These are phyloP conservation scores for Ctenopoma kingsleyae DNA, from an alignment of 2,797 vertebrate species.

Conservation along the genomic window DNA sequence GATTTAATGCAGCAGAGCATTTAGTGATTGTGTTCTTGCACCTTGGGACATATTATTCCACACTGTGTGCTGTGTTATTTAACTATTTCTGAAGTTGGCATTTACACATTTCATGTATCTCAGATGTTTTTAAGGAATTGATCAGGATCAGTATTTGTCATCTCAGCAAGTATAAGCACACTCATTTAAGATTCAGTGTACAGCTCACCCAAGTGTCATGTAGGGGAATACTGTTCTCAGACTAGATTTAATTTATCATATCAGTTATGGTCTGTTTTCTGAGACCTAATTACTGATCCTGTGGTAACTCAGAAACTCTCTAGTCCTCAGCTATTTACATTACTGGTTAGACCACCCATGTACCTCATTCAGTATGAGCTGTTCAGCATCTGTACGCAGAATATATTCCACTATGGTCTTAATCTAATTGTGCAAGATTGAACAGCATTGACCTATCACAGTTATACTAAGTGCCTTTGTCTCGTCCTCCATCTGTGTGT, in stretches of 20 bases:
- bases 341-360: neutral
- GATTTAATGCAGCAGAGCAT: neutral
- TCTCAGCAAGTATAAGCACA: conserved; percentile 12
- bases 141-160: conserved; percentile 4
- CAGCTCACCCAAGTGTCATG: neutral
- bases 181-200: conserved; percentile 6
- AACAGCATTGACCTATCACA: too few species aligned
- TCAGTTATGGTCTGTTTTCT: neutral
- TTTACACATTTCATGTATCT: neutral
- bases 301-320: too few species aligned
- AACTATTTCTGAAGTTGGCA: conserved; percentile 1
- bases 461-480: neutral
- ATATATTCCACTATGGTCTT: too few species aligned
- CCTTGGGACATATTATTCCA: conserved; percentile 10
- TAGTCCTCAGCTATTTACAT: neutral
- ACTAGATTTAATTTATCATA: neutral
- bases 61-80: conserved; percentile 23
- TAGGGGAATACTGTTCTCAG: neutral
- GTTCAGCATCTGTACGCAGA: neutral
- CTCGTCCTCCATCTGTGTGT: neutral
- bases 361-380: neutral
- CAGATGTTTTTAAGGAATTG: conserved; percentile 23
- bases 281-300: neutral
- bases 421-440: too few species aligned
- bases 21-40: conserved; percentile 21